Evolutionary conservation across 2,797 vertebrate genomes (phyloP), one percentile per base, ranked within the genome.

Genomic region (Mus spretus): DNA sequence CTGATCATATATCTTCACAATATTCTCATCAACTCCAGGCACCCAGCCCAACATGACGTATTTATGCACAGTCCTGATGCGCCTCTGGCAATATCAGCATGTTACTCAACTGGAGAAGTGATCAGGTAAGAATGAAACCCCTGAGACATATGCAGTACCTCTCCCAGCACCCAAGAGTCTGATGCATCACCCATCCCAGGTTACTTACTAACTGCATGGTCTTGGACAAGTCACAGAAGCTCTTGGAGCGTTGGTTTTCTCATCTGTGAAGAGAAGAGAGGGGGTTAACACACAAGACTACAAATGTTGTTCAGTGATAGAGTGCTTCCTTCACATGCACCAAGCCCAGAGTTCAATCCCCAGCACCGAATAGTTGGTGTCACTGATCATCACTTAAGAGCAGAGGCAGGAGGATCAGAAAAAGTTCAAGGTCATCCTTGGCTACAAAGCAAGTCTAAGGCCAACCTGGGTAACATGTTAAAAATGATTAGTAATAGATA

Each of bases 1-100:
- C 79, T 96, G 93, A 96, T 97, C 97, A 95, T 96, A 97, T 97
- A 97, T 97, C 97, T 97, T 97, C 90, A 96, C 85, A 96, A 95
- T 95, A 96, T 94, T 97, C 96, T 97, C 97, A 96, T 97, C 93
- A 93, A 77, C 97, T 96, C 97, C 94, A 94, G 97, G 95, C 97
- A 97, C 77, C 89, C 63, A 86, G 97, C 97, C 97, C 94, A 97
- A 81, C 82, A 96, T 97, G 97, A 97, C 75, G 4, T 81, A 97
- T 44, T 97, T 93, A 65, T 97, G 67, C 94, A 97, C n/a, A 96
- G 70, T 83, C 90, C 79, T 97, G 89, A 96, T 83, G 95, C 0
- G 28, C 89, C 79, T 96, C 95, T 97, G 97, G 91, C 91, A 97
- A 93, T 96, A 91, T 72, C 86, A 97, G 74, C 24, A 53, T 40